Percentiles rank a stretch among this genome's conserved stretches.
These are phyloP conservation scores for Bactericera cockerelli DNA, from an alignment of 1,140 invertebrate species.

Conservation along the genomic window DNA sequence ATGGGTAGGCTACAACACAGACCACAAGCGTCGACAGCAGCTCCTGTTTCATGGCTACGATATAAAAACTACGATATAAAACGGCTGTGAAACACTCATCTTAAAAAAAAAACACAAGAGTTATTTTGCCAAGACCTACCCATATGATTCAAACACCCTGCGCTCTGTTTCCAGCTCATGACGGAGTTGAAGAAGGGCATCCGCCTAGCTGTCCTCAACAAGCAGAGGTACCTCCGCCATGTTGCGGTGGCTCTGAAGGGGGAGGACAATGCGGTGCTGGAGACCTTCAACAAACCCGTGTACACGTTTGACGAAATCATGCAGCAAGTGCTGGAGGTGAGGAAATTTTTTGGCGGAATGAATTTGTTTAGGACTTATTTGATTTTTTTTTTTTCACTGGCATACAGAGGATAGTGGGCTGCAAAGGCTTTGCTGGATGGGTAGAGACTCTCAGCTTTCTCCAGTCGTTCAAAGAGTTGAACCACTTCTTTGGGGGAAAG, in stretches of 20 bases:
- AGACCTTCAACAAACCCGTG: conserved; percentile 40
- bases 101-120: no score
- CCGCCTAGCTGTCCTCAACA: conserved; percentile 56
- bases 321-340: conserved; percentile 48
- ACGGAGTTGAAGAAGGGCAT: conserved; percentile 74
- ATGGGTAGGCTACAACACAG: no score
- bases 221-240: conserved; percentile 49
- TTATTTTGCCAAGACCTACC: no score
- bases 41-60: no score
- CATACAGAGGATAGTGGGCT: conserved; percentile 51
- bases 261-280: conserved; percentile 29
- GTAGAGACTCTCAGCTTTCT: conserved; percentile 63
- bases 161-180: conserved; percentile 52
- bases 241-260: conserved; percentile 46
- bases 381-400: conserved; percentile 27
- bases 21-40: no score
- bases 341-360: conserved; percentile 13
- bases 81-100: no score
- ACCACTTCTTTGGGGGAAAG: conserved; percentile 56
- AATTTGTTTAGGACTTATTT: not conserved
- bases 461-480: conserved; percentile 48
- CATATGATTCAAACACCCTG: no score
- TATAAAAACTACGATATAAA: no score
- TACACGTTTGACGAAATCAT: conserved; percentile 60
- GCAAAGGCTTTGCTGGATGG: conserved; percentile 67